Base-by-base conservation (phyloP, 30 jellyfish, hydroid and myxozoan species). In the Aurelia sp. region DNA sequence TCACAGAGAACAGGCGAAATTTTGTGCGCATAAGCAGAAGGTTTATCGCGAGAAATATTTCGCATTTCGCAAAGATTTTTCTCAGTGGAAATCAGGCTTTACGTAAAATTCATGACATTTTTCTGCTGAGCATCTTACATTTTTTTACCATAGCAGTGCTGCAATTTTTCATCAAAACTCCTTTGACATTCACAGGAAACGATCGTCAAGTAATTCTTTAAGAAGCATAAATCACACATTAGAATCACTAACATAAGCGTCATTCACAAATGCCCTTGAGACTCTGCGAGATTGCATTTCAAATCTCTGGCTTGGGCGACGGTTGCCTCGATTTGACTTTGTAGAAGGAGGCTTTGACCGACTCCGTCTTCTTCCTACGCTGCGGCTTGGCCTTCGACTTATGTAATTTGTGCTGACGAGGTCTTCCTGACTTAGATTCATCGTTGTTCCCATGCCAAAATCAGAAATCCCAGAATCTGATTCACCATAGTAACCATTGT, bases 401-500 rank as follows among this genome's bases (percentile, higher is more conserved):
- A 51, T 41, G 31, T 31, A 41, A 33, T 40, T 19, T 1, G 22
- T 74, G 22, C 40, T 41, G 15, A 13, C 17, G 17, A 53, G 41
- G 66, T 76, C 40, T 16, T 71, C 82, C 57, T 47, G 82, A 48
- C 41, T 47, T 13, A 47, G 7, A 17, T 17, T 71, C 22, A 6
- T 18, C 35, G 22, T 13, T 8, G 61, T 27, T 20, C 19, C 41
- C 48, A 76, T 1, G 27, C 60, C 86, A 23, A 11, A 76, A 11
- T 76, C 76, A 4, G 86, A 76, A 4, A 76, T 76, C 30, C 86
- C 86, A 4, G 86, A 76, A 61, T 76, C 86, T 30, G 86, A 76
- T 30, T 76, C 86, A 21, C 69, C 76, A 62, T 9, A 59, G 17
- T 21, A 13, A 19, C 22, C 86, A 23, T 62, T 61, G n/a, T 15